phyloP scores from a whole-genome alignment of 2,888 invertebrate species.

The Loripinus fragilis region DNA sequence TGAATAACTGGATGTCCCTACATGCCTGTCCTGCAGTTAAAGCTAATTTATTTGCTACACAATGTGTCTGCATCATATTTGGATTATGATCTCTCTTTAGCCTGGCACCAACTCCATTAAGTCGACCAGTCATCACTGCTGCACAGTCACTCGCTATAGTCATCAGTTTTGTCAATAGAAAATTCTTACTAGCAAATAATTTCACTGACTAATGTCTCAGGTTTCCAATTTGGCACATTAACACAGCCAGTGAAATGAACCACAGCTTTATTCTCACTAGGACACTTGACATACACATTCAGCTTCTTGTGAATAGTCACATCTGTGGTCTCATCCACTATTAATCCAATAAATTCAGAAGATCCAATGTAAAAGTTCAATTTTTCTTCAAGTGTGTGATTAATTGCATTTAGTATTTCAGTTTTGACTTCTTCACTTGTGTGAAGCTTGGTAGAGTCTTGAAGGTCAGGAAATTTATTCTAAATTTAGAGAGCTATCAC shows the following conservation, averaged over 20 bases:
- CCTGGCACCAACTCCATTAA: conserved; percentile 33
- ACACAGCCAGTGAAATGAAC: conserved; percentile 40
- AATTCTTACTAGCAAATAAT: too few species aligned
- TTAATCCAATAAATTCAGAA: conserved; percentile 38
- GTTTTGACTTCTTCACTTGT: conserved; percentile 23
- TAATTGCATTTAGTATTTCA: conserved; percentile 40
- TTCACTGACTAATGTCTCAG: conserved; percentile 34
- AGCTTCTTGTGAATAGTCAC: conserved; percentile 46
- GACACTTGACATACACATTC: conserved; percentile 39
- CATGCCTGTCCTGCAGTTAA: conserved; percentile 48
- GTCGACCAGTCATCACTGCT: conserved; percentile 39
- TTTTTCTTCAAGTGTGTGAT: conserved; percentile 14
- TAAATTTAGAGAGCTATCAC: too few species aligned
- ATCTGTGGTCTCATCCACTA: conserved; percentile 43
- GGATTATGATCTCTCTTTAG: conserved; percentile 26
- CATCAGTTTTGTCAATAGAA: not conserved
- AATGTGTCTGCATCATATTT: conserved; percentile 37
- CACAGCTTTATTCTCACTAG: conserved; percentile 11
- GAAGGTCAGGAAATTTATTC: conserved; percentile 33
- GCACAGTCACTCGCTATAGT: conserved; percentile 45
- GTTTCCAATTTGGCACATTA: conserved; percentile 31
- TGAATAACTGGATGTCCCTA: conserved; percentile 14
- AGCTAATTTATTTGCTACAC: conserved; percentile 40
- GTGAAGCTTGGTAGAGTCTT: conserved; percentile 25
- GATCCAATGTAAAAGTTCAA: conserved; percentile 20